Evolutionary conservation across 2,797 vertebrate genomes (phyloP).

Genomic region (Limosa lapponica): DNA sequence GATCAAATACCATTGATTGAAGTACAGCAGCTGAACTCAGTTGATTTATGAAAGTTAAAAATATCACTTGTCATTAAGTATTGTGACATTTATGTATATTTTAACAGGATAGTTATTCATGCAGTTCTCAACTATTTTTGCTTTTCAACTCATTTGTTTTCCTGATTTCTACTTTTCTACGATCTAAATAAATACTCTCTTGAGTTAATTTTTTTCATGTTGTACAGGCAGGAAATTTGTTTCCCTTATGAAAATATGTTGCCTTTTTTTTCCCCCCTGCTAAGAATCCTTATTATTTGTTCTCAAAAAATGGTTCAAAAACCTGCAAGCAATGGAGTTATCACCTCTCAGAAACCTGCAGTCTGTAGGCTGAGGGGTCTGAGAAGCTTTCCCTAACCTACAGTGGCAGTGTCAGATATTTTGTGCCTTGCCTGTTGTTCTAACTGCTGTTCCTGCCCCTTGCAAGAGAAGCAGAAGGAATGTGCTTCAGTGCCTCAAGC

Average conservation of each 20-base stretch:
- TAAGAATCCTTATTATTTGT: not conserved
- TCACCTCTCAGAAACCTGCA: not conserved
- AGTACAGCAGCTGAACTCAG: not conserved
- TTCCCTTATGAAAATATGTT: not conserved
- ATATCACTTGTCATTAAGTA: not conserved
- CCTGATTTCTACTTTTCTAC: not conserved
- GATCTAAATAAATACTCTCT: not conserved
- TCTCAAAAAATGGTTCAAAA: not conserved
- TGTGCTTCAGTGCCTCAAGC: not conserved
- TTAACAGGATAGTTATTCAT: not conserved
- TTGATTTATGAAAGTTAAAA: conserved; percentile 1
- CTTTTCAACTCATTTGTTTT: not conserved
- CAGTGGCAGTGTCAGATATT: not conserved
- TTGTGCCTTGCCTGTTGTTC: not conserved
- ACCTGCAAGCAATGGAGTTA: not conserved
- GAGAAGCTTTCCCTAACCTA: not conserved
- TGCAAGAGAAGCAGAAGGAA: not conserved
- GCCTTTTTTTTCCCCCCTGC: fast-evolving
- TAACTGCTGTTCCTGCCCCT: not conserved
- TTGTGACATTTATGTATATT: not conserved
- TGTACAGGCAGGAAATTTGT: not conserved
- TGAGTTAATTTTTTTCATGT: not conserved
- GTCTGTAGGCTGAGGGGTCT: not conserved
- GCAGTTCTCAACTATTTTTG: not conserved
- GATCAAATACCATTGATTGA: not conserved